A percentile compares a stretch with the other conserved stretches of the same genome.
Evolutionary conservation across 64 coral and sea anemone species (phyloP).

Genomic region (Astreopora myriophthalma): DNA sequence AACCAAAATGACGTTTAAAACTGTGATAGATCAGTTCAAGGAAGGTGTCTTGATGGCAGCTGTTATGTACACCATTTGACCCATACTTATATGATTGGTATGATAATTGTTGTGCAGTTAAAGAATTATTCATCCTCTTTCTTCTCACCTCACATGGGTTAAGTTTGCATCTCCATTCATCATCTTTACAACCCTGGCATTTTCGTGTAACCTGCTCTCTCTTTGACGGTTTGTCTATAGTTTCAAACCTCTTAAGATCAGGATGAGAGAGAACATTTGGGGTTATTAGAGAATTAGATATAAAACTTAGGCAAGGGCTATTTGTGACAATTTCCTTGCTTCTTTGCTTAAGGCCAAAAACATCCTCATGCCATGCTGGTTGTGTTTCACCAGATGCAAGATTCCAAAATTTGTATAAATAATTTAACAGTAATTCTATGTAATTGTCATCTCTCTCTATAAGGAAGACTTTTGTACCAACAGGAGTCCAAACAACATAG

Average conservation of each 20-base stretch:
- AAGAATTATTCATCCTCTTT: constrained; percentile 5
- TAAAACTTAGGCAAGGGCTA: background rate
- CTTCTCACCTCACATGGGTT: constrained; percentile 19
- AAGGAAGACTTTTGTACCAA: constrained; percentile 21
- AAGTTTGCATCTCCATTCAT: constrained; percentile 25
- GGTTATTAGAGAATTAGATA: background rate
- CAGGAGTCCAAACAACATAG: constrained; percentile 41
- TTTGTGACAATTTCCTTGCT: constrained; percentile 37
- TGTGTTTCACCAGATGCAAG: background rate
- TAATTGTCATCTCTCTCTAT: constrained; percentile 21
- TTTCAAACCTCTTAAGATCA: background rate
- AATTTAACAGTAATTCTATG: background rate
- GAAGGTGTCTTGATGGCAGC: constrained; percentile 50
- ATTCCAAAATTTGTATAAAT: constrained; percentile 12
- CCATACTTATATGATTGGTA: constrained; percentile 54
- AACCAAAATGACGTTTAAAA: constrained; percentile 1
- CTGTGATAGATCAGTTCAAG: constrained; percentile 28
- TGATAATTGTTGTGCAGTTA: background rate
- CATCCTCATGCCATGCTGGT: constrained; percentile 41
- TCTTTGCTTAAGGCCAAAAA: constrained; percentile 26
- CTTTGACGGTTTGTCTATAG: background rate
- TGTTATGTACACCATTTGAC: constrained; percentile 31
- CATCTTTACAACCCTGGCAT: constrained; percentile 26
- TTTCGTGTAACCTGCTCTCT: background rate
- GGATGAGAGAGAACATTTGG: background rate